Percentiles rank a stretch among this genome's conserved stretches.
Conservation (phyloP, 2,797 vertebrate species). For the Petrocephalus schoutedeni region DNA sequence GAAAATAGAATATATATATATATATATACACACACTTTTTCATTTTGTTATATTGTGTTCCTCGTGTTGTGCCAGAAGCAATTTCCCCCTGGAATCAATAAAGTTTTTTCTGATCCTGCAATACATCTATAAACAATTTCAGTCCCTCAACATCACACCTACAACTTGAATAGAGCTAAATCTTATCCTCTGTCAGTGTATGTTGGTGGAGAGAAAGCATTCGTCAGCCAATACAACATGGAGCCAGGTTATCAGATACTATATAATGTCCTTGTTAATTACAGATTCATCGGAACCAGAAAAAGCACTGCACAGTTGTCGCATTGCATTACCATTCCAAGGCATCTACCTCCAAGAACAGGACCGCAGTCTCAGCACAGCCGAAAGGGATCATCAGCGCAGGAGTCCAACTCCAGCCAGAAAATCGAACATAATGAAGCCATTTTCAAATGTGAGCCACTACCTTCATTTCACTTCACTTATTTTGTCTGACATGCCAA, state of each 20-base stretch:
- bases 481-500: background rate
- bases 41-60: too few relatives aligned
- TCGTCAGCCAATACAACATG: background rate
- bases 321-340: constrained; percentile 14
- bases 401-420: background rate
- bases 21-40: too few relatives aligned
- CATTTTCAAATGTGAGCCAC: background rate
- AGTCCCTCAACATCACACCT: background rate
- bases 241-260: background rate
- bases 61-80: too few relatives aligned
- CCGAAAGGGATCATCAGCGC: background rate
- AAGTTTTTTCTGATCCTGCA: background rate
- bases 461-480: background rate
- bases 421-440: background rate
- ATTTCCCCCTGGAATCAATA: too few relatives aligned
- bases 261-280: constrained; percentile 14
- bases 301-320: constrained; percentile 18
- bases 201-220: background rate
- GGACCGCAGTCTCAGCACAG: background rate
- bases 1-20: too few relatives aligned
- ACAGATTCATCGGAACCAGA: background rate
- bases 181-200: background rate
- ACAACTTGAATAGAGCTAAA: background rate
- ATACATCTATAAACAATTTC: background rate
- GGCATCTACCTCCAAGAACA: background rate